Evolutionary conservation across 2,888 invertebrate species (phyloP).

Genomic region (Ochlodes sylvanus): DNA sequence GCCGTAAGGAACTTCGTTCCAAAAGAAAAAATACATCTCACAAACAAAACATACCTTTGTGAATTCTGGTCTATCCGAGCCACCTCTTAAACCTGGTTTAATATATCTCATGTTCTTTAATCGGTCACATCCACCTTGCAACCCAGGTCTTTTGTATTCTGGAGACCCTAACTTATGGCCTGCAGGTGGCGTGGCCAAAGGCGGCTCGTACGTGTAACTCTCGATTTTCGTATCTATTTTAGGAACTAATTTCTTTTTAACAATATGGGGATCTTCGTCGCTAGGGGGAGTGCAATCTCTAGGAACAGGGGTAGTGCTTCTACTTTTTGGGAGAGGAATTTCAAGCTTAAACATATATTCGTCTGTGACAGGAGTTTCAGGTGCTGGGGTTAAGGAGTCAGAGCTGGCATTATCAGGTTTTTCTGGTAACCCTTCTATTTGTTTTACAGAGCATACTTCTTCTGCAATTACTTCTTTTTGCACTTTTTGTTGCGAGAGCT

Average conservation of each 20-base stretch:
- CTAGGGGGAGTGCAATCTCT: conserved; percentile 55
- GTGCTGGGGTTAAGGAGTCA: conserved; percentile 61
- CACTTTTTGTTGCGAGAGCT: conserved; percentile 14
- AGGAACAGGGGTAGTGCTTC: conserved; percentile 55
- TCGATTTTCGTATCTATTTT: conserved; percentile 68
- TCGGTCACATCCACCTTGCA: conserved; percentile 53
- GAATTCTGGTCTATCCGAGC: conserved; percentile 49
- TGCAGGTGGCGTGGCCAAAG: conserved; percentile 62
- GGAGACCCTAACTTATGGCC: conserved; percentile 53
- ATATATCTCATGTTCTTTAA: conserved; percentile 49
- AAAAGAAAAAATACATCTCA: no score
- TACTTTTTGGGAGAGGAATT: conserved; percentile 66
- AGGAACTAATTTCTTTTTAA: conserved; percentile 69
- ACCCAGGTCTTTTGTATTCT: conserved; percentile 59
- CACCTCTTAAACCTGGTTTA: conserved; percentile 56
- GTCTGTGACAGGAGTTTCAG: conserved; percentile 73
- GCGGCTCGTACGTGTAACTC: conserved; percentile 66
- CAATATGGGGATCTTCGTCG: conserved; percentile 68
- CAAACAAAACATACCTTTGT: conserved; percentile 53
- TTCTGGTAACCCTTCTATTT: conserved; percentile 22
- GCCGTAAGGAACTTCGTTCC: no score
- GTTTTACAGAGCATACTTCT: conserved; percentile 37
- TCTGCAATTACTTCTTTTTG: conserved; percentile 19
- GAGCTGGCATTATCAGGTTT: conserved; percentile 36
- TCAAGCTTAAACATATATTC: conserved; percentile 73